Evolutionary conservation across 92 coral and sea anemone genomes (phyloP).

Genomic region (Bergia sp.): DNA sequence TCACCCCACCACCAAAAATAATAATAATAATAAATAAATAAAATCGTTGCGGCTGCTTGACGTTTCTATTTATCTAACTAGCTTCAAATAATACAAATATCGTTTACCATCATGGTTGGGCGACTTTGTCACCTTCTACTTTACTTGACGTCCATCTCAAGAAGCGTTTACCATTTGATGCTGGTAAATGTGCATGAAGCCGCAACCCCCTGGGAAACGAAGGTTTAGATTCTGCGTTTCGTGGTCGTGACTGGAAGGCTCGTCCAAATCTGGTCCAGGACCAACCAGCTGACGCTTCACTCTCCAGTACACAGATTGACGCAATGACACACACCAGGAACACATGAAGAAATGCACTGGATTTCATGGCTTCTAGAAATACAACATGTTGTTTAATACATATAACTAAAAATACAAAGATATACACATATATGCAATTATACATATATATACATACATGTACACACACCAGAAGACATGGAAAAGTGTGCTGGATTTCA

Average conservation of each 20-base stretch:
- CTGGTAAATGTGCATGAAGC: background rate
- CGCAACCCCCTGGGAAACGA: background rate
- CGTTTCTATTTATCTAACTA: too few species aligned
- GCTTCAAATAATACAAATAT: too few species aligned
- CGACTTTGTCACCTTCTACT: background rate
- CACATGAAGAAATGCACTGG: background rate
- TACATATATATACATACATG: too few species aligned
- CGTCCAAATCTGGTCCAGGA: constrained; percentile 18
- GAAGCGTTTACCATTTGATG: background rate
- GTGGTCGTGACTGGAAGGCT: constrained; percentile 4
- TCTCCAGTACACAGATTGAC: background rate
- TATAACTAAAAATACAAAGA: too few species aligned
- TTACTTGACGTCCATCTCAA: background rate
- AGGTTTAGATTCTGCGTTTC: background rate
- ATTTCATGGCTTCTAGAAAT: constrained; percentile 2
- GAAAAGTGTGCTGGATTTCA: too few species aligned
- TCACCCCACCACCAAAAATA: too few species aligned
- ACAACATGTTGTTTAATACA: background rate
- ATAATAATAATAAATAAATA: too few species aligned
- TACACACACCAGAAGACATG: too few species aligned
- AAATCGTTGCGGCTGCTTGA: too few species aligned
- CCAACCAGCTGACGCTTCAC: background rate
- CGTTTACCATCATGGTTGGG: too few species aligned
- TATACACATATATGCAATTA: too few species aligned
- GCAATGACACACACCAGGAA: background rate